Evolutionary conservation across 1,140 invertebrate species (phyloP), one percentile per base, ranked within the genome.

Genomic region (Lanistes nyassanus): DNA sequence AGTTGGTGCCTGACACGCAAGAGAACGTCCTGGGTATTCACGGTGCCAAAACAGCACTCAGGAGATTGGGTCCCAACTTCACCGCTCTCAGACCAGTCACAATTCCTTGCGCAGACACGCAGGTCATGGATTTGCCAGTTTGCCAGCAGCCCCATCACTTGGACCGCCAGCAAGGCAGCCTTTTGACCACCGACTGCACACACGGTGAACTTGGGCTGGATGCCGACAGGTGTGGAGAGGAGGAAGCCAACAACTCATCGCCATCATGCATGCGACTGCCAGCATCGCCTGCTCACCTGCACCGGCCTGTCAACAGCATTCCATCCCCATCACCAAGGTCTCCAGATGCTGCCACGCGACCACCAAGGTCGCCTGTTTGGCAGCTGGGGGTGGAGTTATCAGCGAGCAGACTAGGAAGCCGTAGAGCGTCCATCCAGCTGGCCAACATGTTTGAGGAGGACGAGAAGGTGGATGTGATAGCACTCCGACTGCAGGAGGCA

Each of bases 371-470:
- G 42, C 3, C 42, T 11, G 53, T 19, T 23, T 23, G 39, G 34
- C 51, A 51, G 68, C 36, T 70, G 11, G 36, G 34, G 37, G 37
- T 19, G 21, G 64, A 19, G 3, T 31, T 36, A 21, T 1, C 64
- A 9, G 21, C 13, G 26, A 53, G 26, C 3, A 70, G 39, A 9
- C 51, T 26, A 2, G 53, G 51, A 29, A 68, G 26, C 37, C 42
- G 55, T 1, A 56, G 39, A 16, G 21, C 34, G 13, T 70, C 53
- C 13, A 53, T 26, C 13, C 31, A 34, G 0, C 66, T 75, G 13
- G 65, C 69, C 34, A 62, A 55, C 31, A 65, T 82, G 56, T 82
- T 82, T 76, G 79, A 79, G 55, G 71, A 77, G 37, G 76, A 80
- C 39, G 65, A 76, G 51, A 78, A 79, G 47, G 42, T 75, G 2